A percentile compares a stretch with the other conserved stretches of the same genome.
These are phyloP conservation scores for Sebastes taczanowskii DNA, from an alignment of 2,797 vertebrate genomes.

Conservation along the genomic window DNA sequence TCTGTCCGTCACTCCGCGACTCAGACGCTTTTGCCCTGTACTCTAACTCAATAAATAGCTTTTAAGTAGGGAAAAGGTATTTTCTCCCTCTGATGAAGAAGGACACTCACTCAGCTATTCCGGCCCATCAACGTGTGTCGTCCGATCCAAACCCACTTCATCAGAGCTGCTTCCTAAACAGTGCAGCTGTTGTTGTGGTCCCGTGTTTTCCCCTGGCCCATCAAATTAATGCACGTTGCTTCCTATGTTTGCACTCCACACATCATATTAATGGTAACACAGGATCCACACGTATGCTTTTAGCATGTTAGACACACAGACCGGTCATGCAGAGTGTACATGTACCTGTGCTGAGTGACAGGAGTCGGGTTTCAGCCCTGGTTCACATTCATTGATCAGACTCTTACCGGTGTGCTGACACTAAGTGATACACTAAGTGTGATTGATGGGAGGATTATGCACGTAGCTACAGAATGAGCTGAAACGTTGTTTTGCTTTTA, in stretches of 20 bases:
- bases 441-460: conserved; percentile 43
- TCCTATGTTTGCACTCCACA: conserved; percentile 37
- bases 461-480: conserved; percentile 21
- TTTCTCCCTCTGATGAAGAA: conserved; percentile 74
- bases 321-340: conserved; percentile 1
- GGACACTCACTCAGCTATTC: conserved; percentile 74
- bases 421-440: conserved; percentile 50
- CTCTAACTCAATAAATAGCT: conserved; percentile 87
- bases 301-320: conserved; percentile 21
- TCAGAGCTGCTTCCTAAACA: conserved; percentile 67
- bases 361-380: conserved; percentile 50
- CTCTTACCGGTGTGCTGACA: conserved; percentile 50
- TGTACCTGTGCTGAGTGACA: conserved; percentile 55
- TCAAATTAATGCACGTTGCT: conserved; percentile 28
- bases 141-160: conserved; percentile 72
- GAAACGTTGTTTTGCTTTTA: conserved; percentile 37
- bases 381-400: conserved; percentile 54
- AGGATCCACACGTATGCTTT: conserved; percentile 39
- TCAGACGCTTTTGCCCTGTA: conserved; percentile 79
- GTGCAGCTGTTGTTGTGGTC: conserved; percentile 42
- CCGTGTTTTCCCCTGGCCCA: conserved; percentile 27
- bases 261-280: conserved; percentile 32
- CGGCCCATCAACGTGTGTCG: conserved; percentile 62
- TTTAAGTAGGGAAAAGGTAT: conserved; percentile 85
- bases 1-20: conserved; percentile 78